Evolutionary conservation across 2,113 vertebrate genomes (phyloP), one percentile per base, ranked within the genome.

Genomic region (Callocephalon fimbriatum): DNA sequence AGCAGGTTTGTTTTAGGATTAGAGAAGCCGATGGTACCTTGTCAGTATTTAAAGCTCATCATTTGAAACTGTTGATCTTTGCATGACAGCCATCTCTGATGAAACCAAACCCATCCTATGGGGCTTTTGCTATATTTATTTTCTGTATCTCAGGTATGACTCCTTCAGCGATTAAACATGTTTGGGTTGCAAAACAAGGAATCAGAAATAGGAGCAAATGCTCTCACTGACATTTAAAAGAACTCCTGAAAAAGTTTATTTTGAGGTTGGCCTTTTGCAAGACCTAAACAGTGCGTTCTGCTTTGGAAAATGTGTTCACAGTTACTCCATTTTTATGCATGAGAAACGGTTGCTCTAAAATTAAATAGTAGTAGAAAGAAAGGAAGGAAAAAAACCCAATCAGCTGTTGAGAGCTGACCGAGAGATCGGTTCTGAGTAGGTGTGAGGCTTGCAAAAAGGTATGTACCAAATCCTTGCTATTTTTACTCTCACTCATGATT

Each of bases 261-360:
- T 86, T 86, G 53, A 89, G 75, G 37, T 31, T 81, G 80, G 83
- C 79, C 79, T 97, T 94, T 97, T 72, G 37, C 51, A 85, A 95
- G 92, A 54, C 71, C 37, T 85, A 74, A 86, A 23, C 68, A 92
- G 84, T 78, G 50, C 58, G 12, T 75, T 81, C 40, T 90, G 59
- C 22, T 91, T 89, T 72, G 83, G 88, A 91, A 88, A 89, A 76
- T 42, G 16, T 81, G n/a, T 81, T 95, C 79, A 44, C 68, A 75
- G 59, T 59, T 88, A 53, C 58, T 84, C 48, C 7, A 3, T 74
- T 95, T 84, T 74, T 92, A 81, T 94, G 80, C 94, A 92, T 81
- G 88, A 80, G 63, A 90, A 94, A 45, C 19, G 3, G 74, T 67
- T 78, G 47, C 25, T 93, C 80, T 89, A 78, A 92, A 92, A 92